Conservation (phyloP, 1,140 invertebrate genomes). For the Diorhabda sublineata region DNA sequence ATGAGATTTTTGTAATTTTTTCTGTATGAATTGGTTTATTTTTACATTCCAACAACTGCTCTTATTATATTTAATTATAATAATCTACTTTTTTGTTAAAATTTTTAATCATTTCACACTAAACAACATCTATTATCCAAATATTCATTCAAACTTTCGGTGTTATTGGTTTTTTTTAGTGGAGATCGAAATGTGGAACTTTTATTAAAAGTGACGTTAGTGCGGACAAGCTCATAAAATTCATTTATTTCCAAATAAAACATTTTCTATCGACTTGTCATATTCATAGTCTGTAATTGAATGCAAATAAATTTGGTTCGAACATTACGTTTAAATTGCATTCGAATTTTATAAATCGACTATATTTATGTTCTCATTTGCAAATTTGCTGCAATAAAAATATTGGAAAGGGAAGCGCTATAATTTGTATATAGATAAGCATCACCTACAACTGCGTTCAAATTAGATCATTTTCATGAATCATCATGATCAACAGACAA, state of each 20-base stretch:
- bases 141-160: too few relatives aligned
- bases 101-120: neutral
- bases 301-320: slow-evolving; percentile 21
- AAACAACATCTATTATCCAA: neutral
- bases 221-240: slow-evolving; percentile 11
- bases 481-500: too few relatives aligned
- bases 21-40: slow-evolving; percentile 14
- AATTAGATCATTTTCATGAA: too few relatives aligned
- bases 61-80: slow-evolving; percentile 11
- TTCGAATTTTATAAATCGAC: slow-evolving; percentile 18
- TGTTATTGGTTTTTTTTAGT: too few relatives aligned
- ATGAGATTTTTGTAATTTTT: too few relatives aligned
- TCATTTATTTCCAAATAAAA: slow-evolving; percentile 21
- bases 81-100: slow-evolving; percentile 3
- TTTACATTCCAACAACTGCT: slow-evolving; percentile 10
- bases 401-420: too few relatives aligned
- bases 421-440: too few relatives aligned
- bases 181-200: slow-evolving; percentile 10
- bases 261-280: slow-evolving; percentile 13
- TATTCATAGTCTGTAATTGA: slow-evolving; percentile 21
- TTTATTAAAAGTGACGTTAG: slow-evolving; percentile 21
- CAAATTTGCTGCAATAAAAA: slow-evolving; percentile 2
- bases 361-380: slow-evolving; percentile 20
- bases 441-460: too few relatives aligned
- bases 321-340: slow-evolving; percentile 17